Base-by-base conservation (phyloP, 2,888 invertebrate species). In the Meghimatium bilineatum region DNA sequence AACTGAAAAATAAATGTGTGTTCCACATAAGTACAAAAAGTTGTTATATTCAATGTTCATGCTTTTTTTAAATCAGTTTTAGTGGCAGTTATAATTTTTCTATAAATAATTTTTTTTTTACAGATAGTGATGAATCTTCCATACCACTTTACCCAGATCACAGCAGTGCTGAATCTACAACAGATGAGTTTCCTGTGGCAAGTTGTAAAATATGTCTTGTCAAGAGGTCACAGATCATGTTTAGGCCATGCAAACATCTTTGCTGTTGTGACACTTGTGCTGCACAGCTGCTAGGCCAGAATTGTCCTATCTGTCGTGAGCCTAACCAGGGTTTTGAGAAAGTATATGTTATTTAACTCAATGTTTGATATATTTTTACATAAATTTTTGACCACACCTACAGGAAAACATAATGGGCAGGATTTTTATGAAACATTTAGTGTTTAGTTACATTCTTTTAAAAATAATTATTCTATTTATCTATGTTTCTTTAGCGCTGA, bases 221-320 rank as follows among this genome's bases (percentile, higher is more conserved):
- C 20, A 82, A 84, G 49, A 76, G 77, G 34, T 80, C 85, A 20
- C 78, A 83, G 49, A 82, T 85, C 72, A 79, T 87, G 69, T 87
- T 87, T 78, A 76, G 77, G 17, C 87, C 87, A 32, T 87, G 87
- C 66, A 81, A 86, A 14, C 87, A 87, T 44, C 60, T 87, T 52
- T 86, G 86, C 69, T 87, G 85, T 71, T 86, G 87, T 52, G 84
- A 85, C 32, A 29, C 66, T 23, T 87, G 87, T 74, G 85, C 87
- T n/a, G 36, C 83, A 26, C 69, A 83, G 20, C 78, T 85, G 76
- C 76, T 66, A 17, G 85, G 85, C n/a, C 71, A 82, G 67, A 79
- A 72, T 49, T 87, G 87, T 66, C 87, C 87, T 10, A 86, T 87
- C 75, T 87, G 87, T 63, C 72, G 87, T 17, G 85, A 78, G 79